A percentile compares a stretch with the other conserved stretches of the same genome.
Conservation (phyloP, 2,797 vertebrate species). For the Pseudochaenichthys georgianus region DNA sequence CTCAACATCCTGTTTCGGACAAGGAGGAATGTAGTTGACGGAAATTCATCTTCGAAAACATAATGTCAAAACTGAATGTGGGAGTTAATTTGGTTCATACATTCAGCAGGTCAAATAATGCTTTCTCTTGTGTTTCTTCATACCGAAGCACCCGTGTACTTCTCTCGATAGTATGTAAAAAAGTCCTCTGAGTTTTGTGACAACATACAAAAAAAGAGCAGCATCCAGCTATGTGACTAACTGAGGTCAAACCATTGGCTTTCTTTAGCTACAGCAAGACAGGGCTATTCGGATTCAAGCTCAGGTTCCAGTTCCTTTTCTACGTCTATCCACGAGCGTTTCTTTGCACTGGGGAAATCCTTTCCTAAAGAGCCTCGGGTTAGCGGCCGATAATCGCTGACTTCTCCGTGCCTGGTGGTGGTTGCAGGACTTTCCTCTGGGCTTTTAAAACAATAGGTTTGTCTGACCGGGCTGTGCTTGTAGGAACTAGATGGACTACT, state of each 20-base stretch:
- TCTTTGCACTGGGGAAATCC: slow-evolving; percentile 81
- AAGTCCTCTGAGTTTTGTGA: slow-evolving; percentile 34
- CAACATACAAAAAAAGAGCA: slow-evolving; percentile 27
- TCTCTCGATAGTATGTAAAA: slow-evolving; percentile 18
- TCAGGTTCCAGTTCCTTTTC: slow-evolving; percentile 76
- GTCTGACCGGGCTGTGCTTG: background rate
- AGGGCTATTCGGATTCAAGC: slow-evolving; percentile 44
- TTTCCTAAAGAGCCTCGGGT: slow-evolving; percentile 77
- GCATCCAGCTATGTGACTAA: slow-evolving; percentile 38
- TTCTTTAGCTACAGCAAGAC: background rate
- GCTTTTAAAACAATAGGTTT: slow-evolving; percentile 4
- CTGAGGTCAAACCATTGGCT: slow-evolving; percentile 29
- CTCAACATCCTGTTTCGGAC: background rate
- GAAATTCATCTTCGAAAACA: background rate
- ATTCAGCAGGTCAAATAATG: slow-evolving; percentile 74
- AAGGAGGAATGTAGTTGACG: slow-evolving; percentile 6
- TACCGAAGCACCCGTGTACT: slow-evolving; percentile 8
- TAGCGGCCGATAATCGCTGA: slow-evolving; percentile 36
- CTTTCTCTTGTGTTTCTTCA: slow-evolving; percentile 25
- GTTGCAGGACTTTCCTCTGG: background rate
- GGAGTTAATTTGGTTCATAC: slow-evolving; percentile 36
- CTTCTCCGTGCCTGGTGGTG: accelerated
- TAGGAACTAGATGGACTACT: background rate
- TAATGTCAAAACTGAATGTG: slow-evolving; percentile 8
- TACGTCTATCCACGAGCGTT: slow-evolving; percentile 76